Evolutionary conservation across 2,113 vertebrate species (phyloP), one percentile per base, ranked within the genome.

Genomic region (Sinocyclocheilus anshuiensis): DNA sequence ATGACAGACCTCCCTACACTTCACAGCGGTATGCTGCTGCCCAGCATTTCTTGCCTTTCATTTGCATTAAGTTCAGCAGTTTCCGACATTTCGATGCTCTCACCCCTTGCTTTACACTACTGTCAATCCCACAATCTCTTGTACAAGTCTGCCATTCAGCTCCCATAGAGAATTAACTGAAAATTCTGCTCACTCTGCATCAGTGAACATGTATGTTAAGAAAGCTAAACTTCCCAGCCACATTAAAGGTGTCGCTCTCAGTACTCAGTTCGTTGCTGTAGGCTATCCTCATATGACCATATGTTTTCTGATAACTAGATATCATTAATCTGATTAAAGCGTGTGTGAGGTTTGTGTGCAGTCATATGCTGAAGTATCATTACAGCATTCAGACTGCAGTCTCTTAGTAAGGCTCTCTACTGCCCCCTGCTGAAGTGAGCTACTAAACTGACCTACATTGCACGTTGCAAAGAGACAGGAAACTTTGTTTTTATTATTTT

Each of bases 341-440:
- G 12, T 80, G 55, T 81, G 22, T 48, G 11, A 1, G 5, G n/a
- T 81, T 48, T 76, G 39, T 77, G 72, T 63, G 45, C 29, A 36
- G 57, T 65, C 36, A 45, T 39, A 79, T 39, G 20, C 22, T 63
- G 57, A 63, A 11, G 78, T 81, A 8, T 45, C 57, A 80, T 80
- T 45, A 29, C n/a, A 57, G 26, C 24, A 1, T 72, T 55, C 24
- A n/a, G 11, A 79, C 20, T 57, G 16, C 42, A 45, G 6, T 61
- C 15, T 33, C 24, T 55, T 33, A 81, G 67, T 67, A 22, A 53
- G 77, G 77, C 53, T 57, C 77, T 88, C 61, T 88, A 36, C 39
- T 84, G 77, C 81, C 89, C 82, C 87, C 86, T 86, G 69, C 36
- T 88, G 20, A 67, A 67, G 18, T 16, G 57, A 77, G 42, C 15